Base-by-base conservation (phyloP, 2,797 vertebrate species). In the Micrastur ruficollis region DNA sequence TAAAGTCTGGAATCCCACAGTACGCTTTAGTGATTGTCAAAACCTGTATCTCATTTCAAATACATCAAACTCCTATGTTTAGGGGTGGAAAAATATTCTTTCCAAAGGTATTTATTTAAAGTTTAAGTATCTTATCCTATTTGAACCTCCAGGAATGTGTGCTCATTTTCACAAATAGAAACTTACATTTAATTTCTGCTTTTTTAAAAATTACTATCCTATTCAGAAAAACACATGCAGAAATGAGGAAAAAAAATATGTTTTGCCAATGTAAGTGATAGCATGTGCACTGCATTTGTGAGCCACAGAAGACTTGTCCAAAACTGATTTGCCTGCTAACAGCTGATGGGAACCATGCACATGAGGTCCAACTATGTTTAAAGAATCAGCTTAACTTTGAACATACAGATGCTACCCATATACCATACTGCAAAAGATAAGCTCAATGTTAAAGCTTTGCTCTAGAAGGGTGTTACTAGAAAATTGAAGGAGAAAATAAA, bases 91-190 rank as follows among this genome's bases (percentile, higher is more conserved):
- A 94, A 94, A 90, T 88, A 85, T 89, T 76, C 17, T 49, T 95
- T 96, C 81, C 59, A 89, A 96, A 96, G 70, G 36, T 90, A 92
- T 98, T 97, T 95, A 82, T 91, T 86, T 86, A n/a, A 90, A 90
- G 83, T 93, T 97, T 97, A 92, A 93, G 67, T 97, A 89, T 80
- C 85, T 94, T 87, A 94, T 74, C 49, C 44, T 91, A 38, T 81
- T 94, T 95, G 92, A 95, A 95, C 95, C 96, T 68, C 66, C 19
- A 38, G 73, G 63, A 95, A 73, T 6, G 8, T 84, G 95, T 96
- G 31, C 81, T 89, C 89, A 38, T 96, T 97, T 97, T 97, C 82
- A 92, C 74, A 94, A 92, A 63, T 55, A 78, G n/a, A 96, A 86
- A 53, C 16, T 73, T 42, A 87, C 79, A 81, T 84, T 96, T 89